These are phyloP conservation scores for Microctenopoma stevenorrisi DNA, from an alignment of 2,797 vertebrate genomes.

Conservation along the genomic window DNA sequence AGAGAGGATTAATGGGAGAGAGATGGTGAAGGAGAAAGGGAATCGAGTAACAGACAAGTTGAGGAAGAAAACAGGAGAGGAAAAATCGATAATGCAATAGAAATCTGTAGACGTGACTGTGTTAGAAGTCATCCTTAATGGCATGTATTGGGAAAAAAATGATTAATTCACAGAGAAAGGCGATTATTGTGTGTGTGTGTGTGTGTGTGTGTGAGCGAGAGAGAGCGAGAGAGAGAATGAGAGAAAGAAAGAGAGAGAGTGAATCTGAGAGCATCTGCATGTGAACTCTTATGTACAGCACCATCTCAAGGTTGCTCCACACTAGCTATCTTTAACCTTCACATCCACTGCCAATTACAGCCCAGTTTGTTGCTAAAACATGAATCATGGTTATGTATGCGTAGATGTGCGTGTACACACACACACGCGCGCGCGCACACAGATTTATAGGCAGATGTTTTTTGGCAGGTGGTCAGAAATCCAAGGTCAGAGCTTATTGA, in stretches of 20 bases:
- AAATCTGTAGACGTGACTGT: conserved; percentile 70
- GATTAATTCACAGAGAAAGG: conserved; percentile 66
- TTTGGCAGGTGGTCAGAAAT: conserved; percentile 65
- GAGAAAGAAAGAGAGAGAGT: neutral
- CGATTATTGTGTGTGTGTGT: conserved; percentile 17
- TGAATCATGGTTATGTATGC: conserved; percentile 55
- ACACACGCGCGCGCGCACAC: neutral
- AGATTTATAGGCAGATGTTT: conserved; percentile 69
- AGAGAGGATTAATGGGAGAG: conserved; percentile 39
- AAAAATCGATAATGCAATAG: conserved; percentile 77
- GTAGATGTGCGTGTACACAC: conserved; percentile 18
- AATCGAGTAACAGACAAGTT: conserved; percentile 38
- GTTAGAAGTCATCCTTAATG: conserved; percentile 74
- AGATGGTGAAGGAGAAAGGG: conserved; percentile 34
- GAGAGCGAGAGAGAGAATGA: neutral
- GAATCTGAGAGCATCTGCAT: conserved; percentile 12
- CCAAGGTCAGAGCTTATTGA: conserved; percentile 74
- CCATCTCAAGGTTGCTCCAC: conserved; percentile 71
- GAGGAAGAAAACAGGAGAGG: conserved; percentile 57
- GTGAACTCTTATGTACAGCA: conserved; percentile 28
- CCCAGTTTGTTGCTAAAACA: conserved; percentile 43
- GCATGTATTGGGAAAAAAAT: conserved; percentile 66
- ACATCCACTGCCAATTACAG: conserved; percentile 63
- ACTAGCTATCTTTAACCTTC: conserved; percentile 63
- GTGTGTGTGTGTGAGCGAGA: conserved; percentile 9